Percentiles rank a stretch among this genome's conserved stretches.
phyloP scores from a whole-genome alignment of 2,888 invertebrate genomes.

The Hypolimnas misippus region DNA sequence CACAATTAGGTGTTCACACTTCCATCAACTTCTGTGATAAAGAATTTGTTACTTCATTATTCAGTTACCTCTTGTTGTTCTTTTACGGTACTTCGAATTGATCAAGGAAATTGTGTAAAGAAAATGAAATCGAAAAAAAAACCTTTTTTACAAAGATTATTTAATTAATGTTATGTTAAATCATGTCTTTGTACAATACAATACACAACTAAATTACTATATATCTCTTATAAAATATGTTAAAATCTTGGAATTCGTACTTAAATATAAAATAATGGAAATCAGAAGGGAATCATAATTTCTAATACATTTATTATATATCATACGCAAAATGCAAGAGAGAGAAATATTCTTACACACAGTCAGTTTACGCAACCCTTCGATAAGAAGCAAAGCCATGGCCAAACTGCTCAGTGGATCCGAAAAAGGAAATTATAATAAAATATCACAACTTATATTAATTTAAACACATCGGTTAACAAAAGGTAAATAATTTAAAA shows the following conservation, averaged over 20 bases:
- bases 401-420: no score
- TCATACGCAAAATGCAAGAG: constrained; percentile 3
- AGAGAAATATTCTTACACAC: constrained; percentile 7
- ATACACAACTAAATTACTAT: constrained; percentile 36
- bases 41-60: no score
- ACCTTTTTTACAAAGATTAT: constrained; percentile 13
- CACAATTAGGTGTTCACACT: no score
- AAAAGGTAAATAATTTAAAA: no score
- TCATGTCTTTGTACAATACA: constrained; percentile 44
- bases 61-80: no score
- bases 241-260: constrained; percentile 45
- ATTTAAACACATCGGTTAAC: no score
- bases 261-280: constrained; percentile 43
- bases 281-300: constrained; percentile 34
- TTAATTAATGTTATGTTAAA: constrained; percentile 20
- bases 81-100: no score
- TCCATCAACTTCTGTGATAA: no score
- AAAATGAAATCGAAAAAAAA: background rate
- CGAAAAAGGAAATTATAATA: background rate
- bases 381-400: background rate
- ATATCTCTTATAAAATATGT: constrained; percentile 39
- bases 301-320: constrained; percentile 16
- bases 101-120: background rate
- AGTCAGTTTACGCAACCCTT: background rate
- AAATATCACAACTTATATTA: background rate